Conservation (phyloP, 2,113 vertebrate species). For the Propithecus coquereli region DNA sequence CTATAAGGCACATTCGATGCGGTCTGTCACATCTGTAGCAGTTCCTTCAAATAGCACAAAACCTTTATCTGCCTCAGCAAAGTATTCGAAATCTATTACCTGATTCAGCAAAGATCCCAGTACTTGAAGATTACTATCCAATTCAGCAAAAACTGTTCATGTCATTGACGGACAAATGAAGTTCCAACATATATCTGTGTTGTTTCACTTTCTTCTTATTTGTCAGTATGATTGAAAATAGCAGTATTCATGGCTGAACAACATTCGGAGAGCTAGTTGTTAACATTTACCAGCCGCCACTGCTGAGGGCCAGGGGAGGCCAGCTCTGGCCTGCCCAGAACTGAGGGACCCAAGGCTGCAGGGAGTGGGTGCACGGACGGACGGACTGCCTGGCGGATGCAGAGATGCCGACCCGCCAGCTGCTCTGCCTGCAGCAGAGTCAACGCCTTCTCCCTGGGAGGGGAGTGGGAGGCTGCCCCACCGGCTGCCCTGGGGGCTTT, state of each 20-base stretch:
- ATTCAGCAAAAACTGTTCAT: background rate
- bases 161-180: background rate
- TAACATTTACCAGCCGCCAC: rapidly evolving
- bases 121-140: background rate
- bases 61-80: background rate
- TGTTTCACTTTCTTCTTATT: background rate
- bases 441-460: background rate
- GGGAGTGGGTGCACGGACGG: background rate
- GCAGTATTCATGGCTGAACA: rapidly evolving
- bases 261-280: background rate
- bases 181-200: background rate
- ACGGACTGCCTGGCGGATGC: background rate
- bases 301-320: background rate
- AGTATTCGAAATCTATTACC: background rate
- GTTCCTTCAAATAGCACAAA: background rate
- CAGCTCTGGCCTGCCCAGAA: no score
- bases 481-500: background rate
- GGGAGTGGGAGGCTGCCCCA: background rate
- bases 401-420: background rate
- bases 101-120: background rate
- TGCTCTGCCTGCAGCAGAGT: background rate
- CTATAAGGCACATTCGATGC: background rate
- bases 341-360: background rate
- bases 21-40: background rate
- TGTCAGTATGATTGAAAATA: background rate